phyloP scores from a whole-genome alignment of 2,113 vertebrate genomes.

The Labeo rohita region DNA sequence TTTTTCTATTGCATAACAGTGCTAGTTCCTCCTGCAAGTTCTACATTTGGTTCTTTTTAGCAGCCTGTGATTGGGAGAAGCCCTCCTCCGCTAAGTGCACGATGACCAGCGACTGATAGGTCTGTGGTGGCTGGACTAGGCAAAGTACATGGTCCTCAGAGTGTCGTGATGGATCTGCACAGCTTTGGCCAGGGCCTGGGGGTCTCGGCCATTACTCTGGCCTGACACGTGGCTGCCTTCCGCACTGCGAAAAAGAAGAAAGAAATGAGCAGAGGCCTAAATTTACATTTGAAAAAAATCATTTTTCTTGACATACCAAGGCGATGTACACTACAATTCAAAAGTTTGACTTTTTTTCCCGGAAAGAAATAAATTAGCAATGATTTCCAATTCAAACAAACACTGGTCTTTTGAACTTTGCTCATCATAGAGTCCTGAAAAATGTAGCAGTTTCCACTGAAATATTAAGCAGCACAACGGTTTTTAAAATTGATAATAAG shows the following conservation, averaged over 20 bases:
- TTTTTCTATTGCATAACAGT: constrained; percentile 92
- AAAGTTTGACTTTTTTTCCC: neutral
- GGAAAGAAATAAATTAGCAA: neutral
- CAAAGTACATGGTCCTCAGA: constrained; percentile 80
- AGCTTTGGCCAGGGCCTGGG: constrained; percentile 75
- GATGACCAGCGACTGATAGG: constrained; percentile 71
- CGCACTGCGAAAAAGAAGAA: constrained; percentile 63
- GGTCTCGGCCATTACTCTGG: constrained; percentile 79
- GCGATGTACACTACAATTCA: neutral
- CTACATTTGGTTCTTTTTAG: constrained; percentile 48
- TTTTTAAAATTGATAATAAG: no score
- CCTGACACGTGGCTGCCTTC: constrained; percentile 80
- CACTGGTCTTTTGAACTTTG: no score
- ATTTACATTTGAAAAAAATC: neutral
- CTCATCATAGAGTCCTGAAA: no score
- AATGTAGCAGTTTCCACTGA: no score
- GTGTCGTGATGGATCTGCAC: constrained; percentile 81
- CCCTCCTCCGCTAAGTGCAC: constrained; percentile 64
- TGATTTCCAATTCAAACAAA: neutral
- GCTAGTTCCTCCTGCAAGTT: constrained; percentile 77
- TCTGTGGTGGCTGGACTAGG: constrained; percentile 57
- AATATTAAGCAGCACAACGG: no score
- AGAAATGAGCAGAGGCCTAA: neutral
- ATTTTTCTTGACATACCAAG: neutral
- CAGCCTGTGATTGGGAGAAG: constrained; percentile 44